Evolutionary conservation across 30 jellyfish, hydroid and myxozoan genomes (phyloP).

Genomic region (Clytia hemisphaerica): DNA sequence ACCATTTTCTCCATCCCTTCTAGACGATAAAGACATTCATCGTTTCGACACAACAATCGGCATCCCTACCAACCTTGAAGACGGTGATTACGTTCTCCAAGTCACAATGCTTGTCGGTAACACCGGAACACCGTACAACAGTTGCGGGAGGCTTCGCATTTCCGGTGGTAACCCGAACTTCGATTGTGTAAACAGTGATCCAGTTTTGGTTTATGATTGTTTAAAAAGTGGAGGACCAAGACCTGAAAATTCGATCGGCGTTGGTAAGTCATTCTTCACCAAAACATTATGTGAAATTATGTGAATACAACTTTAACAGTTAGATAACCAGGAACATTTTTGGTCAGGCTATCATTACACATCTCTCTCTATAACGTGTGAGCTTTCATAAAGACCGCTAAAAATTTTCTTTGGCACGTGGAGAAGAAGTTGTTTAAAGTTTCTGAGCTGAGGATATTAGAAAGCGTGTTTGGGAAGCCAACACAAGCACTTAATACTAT

Average conservation of each 20-base stretch:
- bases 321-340: neutral
- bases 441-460: neutral
- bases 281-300: neutral
- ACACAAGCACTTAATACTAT: neutral
- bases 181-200: neutral
- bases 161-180: slow-evolving; percentile 36
- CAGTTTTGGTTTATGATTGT: slow-evolving; percentile 14
- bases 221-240: slow-evolving; percentile 23
- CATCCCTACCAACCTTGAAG: slow-evolving; percentile 33
- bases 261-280: too few relatives aligned
- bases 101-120: slow-evolving; percentile 28
- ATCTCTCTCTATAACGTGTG: too few relatives aligned
- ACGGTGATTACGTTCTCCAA: slow-evolving; percentile 35
- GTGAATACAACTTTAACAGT: neutral
- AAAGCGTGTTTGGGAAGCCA: neutral
- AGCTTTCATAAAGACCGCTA: too few relatives aligned
- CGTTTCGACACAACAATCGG: slow-evolving; percentile 40
- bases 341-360: too few relatives aligned
- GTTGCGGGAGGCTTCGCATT: slow-evolving; percentile 42
- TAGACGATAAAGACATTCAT: slow-evolving; percentile 22
- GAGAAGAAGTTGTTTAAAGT: slow-evolving; percentile 39
- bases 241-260: slow-evolving; percentile 1
- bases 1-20: neutral
- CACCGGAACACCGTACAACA: slow-evolving; percentile 36
- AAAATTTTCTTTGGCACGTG: too few relatives aligned